Evolutionary conservation across 1,140 invertebrate genomes (phyloP).

Genomic region (Phortica variegata): DNA sequence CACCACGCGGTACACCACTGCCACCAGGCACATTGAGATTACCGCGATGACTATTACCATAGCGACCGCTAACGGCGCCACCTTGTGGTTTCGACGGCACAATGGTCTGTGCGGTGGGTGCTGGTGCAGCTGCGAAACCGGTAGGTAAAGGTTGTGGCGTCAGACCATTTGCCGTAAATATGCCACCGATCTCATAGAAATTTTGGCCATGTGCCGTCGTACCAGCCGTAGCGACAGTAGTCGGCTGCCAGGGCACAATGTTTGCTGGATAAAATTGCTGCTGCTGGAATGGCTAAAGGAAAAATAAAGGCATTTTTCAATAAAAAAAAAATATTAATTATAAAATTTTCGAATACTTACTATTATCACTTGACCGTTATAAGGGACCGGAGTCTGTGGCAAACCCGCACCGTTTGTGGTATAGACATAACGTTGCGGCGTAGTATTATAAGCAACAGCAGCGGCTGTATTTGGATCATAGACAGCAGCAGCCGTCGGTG

Average conservation of each 20-base stretch:
- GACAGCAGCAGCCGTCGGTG: conserved; percentile 60
- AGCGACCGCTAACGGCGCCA: conserved; percentile 34
- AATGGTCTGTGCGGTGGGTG: conserved; percentile 40
- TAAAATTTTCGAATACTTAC: conserved; percentile 59
- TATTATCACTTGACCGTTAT: conserved; percentile 67
- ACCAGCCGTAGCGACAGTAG: conserved; percentile 60
- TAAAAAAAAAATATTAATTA: neutral
- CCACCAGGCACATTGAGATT: conserved; percentile 40
- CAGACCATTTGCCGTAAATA: conserved; percentile 75
- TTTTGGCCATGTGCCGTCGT: conserved; percentile 60
- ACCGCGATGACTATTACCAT: conserved; percentile 39
- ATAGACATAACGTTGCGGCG: conserved; percentile 67
- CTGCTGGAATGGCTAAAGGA: conserved; percentile 54
- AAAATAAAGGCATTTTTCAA: neutral
- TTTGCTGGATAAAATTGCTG: conserved; percentile 52
- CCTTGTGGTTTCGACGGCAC: conserved; percentile 44
- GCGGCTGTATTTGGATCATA: conserved; percentile 61
- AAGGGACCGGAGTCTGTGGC: conserved; percentile 60
- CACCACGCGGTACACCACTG: conserved; percentile 32
- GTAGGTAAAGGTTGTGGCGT: conserved; percentile 67
- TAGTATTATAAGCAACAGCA: conserved; percentile 57
- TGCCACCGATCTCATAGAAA: conserved; percentile 71
- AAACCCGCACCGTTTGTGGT: conserved; percentile 63
- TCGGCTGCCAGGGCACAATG: conserved; percentile 41
- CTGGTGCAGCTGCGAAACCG: conserved; percentile 55